Percentiles rank a stretch among this genome's conserved stretches.
These are phyloP conservation scores for Bombycilla garrulus DNA, from an alignment of 2,113 vertebrate species.

Conservation along the genomic window DNA sequence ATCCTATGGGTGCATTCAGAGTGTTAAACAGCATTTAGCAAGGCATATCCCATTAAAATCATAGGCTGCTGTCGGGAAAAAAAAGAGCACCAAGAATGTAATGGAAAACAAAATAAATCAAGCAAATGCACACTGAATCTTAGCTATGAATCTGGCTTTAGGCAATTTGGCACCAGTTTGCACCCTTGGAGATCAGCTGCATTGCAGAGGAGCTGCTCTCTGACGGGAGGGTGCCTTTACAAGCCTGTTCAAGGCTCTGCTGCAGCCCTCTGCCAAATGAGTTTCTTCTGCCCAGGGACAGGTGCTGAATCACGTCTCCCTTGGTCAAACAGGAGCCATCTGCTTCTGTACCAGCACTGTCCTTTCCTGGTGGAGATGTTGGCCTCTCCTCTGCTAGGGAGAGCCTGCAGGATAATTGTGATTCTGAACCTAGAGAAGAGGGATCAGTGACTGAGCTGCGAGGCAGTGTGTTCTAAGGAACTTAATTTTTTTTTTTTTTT, in stretches of 20 bases:
- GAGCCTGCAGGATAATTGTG: neutral
- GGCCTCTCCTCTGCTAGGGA: neutral
- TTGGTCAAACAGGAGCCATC: slow-evolving; percentile 27
- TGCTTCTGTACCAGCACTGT: neutral
- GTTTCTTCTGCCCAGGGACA: slow-evolving; percentile 4
- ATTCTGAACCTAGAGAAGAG: neutral
- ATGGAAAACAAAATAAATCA: slow-evolving; percentile 50
- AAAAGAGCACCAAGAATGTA: neutral
- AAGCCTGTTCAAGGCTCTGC: neutral
- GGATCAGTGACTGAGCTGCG: neutral
- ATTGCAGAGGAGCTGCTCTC: slow-evolving; percentile 50
- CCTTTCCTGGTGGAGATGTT: neutral
- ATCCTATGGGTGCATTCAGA: neutral
- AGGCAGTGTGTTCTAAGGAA: neutral
- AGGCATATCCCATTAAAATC: neutral
- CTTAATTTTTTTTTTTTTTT: neutral
- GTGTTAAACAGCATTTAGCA: slow-evolving; percentile 23
- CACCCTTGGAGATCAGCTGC: slow-evolving; percentile 47
- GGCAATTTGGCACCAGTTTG: slow-evolving; percentile 15
- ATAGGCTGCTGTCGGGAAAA: neutral
- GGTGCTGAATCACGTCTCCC: slow-evolving; percentile 5
- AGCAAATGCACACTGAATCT: slow-evolving; percentile 1
- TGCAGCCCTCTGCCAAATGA: slow-evolving; percentile 15
- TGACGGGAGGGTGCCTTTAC: neutral
- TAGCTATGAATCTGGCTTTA: slow-evolving; percentile 28